Percentiles rank a stretch among this genome's conserved stretches.
phyloP scores from a whole-genome alignment of 2,888 invertebrate species.

The Julus scanicus region DNA sequence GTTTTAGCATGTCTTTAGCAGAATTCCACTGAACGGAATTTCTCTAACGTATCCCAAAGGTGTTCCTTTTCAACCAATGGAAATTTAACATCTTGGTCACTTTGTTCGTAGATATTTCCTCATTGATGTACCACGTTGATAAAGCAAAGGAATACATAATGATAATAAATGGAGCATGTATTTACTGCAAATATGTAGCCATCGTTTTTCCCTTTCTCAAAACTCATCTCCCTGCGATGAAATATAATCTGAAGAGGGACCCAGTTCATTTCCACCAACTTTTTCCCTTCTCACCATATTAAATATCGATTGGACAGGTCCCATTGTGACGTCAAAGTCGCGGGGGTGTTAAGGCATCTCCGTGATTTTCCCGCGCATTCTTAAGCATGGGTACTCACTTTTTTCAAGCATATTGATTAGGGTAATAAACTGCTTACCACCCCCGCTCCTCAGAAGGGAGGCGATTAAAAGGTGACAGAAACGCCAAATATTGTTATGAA shows the following conservation, averaged over 20 bases:
- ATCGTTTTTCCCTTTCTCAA: neutral
- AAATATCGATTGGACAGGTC: conserved; percentile 26
- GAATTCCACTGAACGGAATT: neutral
- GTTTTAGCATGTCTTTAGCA: too few relatives aligned
- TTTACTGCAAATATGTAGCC: neutral
- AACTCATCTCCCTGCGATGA: conserved; percentile 18
- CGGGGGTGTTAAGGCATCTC: neutral
- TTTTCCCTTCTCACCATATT: conserved; percentile 32
- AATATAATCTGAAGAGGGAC: conserved; percentile 26
- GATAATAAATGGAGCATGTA: neutral
- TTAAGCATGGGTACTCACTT: neutral
- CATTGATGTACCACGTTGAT: too few relatives aligned
- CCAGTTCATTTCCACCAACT: neutral
- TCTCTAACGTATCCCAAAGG: neutral
- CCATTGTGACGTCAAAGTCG: neutral
- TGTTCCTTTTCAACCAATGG: neutral
- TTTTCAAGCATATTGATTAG: conserved; percentile 16
- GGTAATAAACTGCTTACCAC: neutral
- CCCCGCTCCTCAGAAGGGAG: neutral
- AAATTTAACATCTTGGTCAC: neutral
- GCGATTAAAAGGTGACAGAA: conserved; percentile 42
- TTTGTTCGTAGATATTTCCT: too few relatives aligned
- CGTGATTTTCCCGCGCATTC: neutral
- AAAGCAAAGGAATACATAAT: neutral
- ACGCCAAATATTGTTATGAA: conserved; percentile 36